phyloP scores from a whole-genome alignment of 2,888 invertebrate genomes.

The Smittia aterrima region DNA sequence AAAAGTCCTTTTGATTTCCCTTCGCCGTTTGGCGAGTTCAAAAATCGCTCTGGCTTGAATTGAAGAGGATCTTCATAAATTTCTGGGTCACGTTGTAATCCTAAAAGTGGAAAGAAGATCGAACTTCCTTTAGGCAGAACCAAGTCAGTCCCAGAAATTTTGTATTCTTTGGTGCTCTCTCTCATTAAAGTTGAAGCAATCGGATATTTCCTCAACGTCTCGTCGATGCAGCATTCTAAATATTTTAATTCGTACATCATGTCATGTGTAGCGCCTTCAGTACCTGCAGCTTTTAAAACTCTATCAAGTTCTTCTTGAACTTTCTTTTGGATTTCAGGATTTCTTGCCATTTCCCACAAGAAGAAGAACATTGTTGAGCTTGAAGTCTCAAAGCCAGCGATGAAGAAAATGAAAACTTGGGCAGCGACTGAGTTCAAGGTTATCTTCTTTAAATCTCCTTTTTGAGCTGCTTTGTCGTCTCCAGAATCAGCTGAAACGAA shows the following conservation, averaged over 20 bases:
- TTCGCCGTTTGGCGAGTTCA: conserved; percentile 46
- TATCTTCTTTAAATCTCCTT: neutral
- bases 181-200: conserved; percentile 52
- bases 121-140: conserved; percentile 50
- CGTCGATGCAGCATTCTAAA: conserved; percentile 52
- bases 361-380: conserved; percentile 52
- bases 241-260: conserved; percentile 53
- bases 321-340: conserved; percentile 51
- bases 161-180: conserved; percentile 50
- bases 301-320: conserved; percentile 50
- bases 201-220: conserved; percentile 53
- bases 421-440: conserved; percentile 46
- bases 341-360: conserved; percentile 53
- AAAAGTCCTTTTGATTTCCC: conserved; percentile 43
- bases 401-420: conserved; percentile 53
- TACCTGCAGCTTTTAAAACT: conserved; percentile 34
- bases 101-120: conserved; percentile 51
- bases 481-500: conserved; percentile 46
- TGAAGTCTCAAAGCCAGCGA: conserved; percentile 56
- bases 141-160: conserved; percentile 49
- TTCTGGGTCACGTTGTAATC: conserved; percentile 53
- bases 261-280: conserved; percentile 51
- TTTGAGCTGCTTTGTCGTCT: neutral
- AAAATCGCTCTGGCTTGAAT: conserved; percentile 55
- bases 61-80: conserved; percentile 53